phyloP scores from a whole-genome alignment of 1,140 invertebrate genomes.

The Platyura marginata region DNA sequence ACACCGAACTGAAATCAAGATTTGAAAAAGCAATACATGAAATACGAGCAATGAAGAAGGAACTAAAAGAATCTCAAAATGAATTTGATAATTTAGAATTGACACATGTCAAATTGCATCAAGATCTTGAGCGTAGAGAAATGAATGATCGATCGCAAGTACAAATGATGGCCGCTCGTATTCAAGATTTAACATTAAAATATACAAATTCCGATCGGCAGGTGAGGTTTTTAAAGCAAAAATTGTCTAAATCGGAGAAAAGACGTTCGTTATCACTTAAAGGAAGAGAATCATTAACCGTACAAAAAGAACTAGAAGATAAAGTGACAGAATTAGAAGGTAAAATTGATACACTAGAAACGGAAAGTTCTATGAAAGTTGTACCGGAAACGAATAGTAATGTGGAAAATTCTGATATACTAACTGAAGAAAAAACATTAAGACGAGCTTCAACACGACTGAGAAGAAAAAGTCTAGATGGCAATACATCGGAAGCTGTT shows the following conservation, averaged over 20 bases:
- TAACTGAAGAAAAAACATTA: constrained; percentile 30
- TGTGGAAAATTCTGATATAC: constrained; percentile 27
- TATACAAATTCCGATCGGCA: constrained; percentile 65
- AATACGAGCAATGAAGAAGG: constrained; percentile 62
- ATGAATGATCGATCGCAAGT: constrained; percentile 54
- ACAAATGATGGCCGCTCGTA: constrained; percentile 60
- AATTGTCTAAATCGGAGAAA: constrained; percentile 59
- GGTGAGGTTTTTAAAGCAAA: constrained; percentile 56
- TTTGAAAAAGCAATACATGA: constrained; percentile 69
- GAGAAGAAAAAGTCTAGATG: constrained; percentile 48
- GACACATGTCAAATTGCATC: constrained; percentile 47
- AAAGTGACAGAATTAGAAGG: constrained; percentile 62
- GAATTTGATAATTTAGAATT: constrained; percentile 64
- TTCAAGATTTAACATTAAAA: constrained; percentile 69
- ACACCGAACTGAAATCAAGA: constrained; percentile 48
- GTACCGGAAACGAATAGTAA: constrained; percentile 29
- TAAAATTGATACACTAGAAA: constrained; percentile 48
- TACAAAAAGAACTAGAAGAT: constrained; percentile 65
- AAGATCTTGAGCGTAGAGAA: constrained; percentile 46
- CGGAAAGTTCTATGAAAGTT: constrained; percentile 26
- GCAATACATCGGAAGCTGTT: constrained; percentile 56
- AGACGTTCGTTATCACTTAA: constrained; percentile 63
- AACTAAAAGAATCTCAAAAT: constrained; percentile 59
- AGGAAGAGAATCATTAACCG: constrained; percentile 55
- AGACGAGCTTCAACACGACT: constrained; percentile 30